Base-by-base conservation (phyloP, 2,113 vertebrate genomes). In the Nettapus auritus region DNA sequence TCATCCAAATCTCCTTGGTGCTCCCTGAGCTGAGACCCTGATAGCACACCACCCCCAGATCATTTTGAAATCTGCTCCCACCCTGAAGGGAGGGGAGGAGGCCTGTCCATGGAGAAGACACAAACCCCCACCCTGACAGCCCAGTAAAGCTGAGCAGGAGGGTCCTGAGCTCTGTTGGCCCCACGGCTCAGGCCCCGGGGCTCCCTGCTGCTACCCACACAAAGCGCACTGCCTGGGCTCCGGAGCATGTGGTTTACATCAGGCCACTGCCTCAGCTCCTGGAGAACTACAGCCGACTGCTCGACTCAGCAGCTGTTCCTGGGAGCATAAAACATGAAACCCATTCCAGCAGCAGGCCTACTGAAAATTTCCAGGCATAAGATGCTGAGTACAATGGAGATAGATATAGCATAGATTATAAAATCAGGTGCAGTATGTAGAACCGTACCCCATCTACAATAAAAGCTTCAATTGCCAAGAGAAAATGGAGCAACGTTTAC, bases 161-260 rank as follows among this genome's bases (percentile, higher is more conserved):
- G 94, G 75, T 90, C 97, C 64, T 96, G 90, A 86, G 96, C 90
- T 97, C 94, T 97, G 96, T 94, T 97, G 82, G 97, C 96, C 42
- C 96, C 95, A 95, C 88, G 83, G 96, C 97, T 98, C 94, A 82
- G 68, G 97, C 96, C 96, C 84, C 86, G 57, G 88, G 82, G 76
- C 96, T 98, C 95, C 98, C 98, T 96, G 98, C 97, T 91, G 97
- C 98, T 89, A 98, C 96, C 94, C 98, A 98, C 97, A 98, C 94
- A 98, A 98, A 97, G 91, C 95, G 83, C 82, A 98, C 70, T 59
- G 96, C 96, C 97, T 31, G 7, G 96, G 96, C 96, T 98, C 97
- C 97, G 96, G 98, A 98, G 97, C 92, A 98, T 84, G 96, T 44
- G 96, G 95, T 96, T 98, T 77, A 64, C 40, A 95, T 98, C 90